phyloP scores from a whole-genome alignment of 2,797 vertebrate species.

The Paratrypauchen microcephalus region DNA sequence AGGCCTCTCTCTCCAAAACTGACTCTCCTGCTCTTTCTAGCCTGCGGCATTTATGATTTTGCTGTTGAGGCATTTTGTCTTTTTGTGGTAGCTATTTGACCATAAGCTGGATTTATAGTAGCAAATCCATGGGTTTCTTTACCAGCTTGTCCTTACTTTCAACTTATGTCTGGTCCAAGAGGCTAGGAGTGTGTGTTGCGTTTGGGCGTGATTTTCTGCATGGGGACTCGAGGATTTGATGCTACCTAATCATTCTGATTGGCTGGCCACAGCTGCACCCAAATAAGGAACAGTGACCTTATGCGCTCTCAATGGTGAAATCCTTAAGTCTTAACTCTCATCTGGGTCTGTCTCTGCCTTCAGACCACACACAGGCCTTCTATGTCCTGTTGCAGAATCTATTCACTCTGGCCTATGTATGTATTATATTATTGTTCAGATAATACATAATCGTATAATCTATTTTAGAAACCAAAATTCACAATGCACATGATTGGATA shows the following conservation, averaged over 20 bases:
- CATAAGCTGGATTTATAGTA: constrained; percentile 65
- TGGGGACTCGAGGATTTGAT: constrained; percentile 51
- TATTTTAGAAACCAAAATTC: constrained; percentile 15
- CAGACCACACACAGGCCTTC: neutral
- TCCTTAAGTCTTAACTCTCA: constrained; percentile 42
- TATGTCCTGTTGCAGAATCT: constrained; percentile 36
- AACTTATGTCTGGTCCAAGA: constrained; percentile 43
- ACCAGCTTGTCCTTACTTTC: constrained; percentile 50
- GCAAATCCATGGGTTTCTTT: constrained; percentile 63
- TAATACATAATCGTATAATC: neutral
- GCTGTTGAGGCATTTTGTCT: constrained; percentile 61
- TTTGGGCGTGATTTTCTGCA: constrained; percentile 48
- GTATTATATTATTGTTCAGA: constrained; percentile 6
- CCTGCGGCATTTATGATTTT: constrained; percentile 55
- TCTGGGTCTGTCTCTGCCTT: constrained; percentile 8
- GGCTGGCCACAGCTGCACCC: constrained; percentile 41
- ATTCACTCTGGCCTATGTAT: constrained; percentile 6
- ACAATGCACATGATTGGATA: constrained; percentile 5
- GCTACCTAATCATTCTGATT: constrained; percentile 59
- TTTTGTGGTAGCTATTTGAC: constrained; percentile 59
- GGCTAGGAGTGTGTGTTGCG: constrained; percentile 20
- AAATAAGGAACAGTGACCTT: constrained; percentile 52
- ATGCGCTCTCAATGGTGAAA: constrained; percentile 47
- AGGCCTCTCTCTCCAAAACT: constrained; percentile 41
- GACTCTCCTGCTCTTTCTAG: constrained; percentile 40